A percentile compares a stretch with the other conserved stretches of the same genome.
Conservation (phyloP, 1,140 invertebrate species). For the Arctopsyche grandis region DNA sequence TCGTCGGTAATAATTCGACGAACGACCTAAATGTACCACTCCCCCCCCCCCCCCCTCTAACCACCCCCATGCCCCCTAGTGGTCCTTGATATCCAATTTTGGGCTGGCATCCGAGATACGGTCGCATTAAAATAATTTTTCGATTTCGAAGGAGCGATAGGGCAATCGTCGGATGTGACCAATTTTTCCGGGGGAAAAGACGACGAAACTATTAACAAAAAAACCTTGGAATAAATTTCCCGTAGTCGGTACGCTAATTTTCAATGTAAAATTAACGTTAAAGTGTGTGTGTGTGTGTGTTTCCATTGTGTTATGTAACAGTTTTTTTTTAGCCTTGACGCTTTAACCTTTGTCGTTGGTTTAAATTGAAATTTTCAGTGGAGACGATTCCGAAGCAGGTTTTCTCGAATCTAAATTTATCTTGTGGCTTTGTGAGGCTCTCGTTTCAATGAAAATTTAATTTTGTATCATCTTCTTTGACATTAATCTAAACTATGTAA, state of each 20-base stretch:
- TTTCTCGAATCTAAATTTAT: not conserved
- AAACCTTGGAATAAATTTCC: too few relatives aligned
- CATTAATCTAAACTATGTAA: too few relatives aligned
- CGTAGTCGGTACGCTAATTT: too few relatives aligned
- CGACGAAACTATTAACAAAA: not conserved
- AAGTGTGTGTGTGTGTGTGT: too few relatives aligned
- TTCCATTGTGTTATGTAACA: too few relatives aligned
- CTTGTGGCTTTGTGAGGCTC: not conserved
- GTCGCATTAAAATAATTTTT: conserved; percentile 9
- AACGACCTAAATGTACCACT: not conserved
- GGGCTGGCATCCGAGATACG: not conserved
- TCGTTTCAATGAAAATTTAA: not conserved
- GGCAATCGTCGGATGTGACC: not conserved
- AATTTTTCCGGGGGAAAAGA: not conserved
- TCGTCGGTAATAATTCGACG: conserved; percentile 11
- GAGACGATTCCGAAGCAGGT: not conserved
- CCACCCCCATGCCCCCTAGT: not conserved
- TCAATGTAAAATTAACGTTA: too few relatives aligned
- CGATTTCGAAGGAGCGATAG: not conserved
- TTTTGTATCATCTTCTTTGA: too few relatives aligned
- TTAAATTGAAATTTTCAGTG: not conserved
- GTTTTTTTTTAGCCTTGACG: not conserved
- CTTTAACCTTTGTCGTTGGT: not conserved
- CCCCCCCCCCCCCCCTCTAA: not conserved
- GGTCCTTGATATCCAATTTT: conserved; percentile 1